Percentiles rank a stretch among this genome's conserved stretches.
These are phyloP conservation scores for Eilema griseolum DNA, from an alignment of 2,888 invertebrate species.

Conservation along the genomic window DNA sequence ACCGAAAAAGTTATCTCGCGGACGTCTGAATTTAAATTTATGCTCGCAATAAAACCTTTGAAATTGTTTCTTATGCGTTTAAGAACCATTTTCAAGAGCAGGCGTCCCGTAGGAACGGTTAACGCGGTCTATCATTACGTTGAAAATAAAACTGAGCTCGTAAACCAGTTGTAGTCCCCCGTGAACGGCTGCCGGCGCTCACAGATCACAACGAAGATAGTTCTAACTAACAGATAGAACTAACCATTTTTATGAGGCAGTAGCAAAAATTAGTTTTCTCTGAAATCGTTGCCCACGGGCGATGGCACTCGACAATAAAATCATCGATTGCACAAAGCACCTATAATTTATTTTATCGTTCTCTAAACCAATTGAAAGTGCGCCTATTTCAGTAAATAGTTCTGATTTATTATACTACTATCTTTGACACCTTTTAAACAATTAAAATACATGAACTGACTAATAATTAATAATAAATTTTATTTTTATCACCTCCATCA, in stretches of 20 bases:
- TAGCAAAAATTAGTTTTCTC: constrained; percentile 8
- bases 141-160: constrained; percentile 38
- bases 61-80: background rate
- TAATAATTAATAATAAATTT: background rate
- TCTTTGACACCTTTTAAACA: background rate
- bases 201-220: constrained; percentile 1
- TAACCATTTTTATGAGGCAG: constrained; percentile 15
- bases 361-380: background rate
- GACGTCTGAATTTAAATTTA: background rate
- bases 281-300: background rate
- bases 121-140: constrained; percentile 31
- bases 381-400: background rate
- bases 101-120: constrained; percentile 16
- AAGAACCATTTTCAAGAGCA: constrained; percentile 18
- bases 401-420: background rate
- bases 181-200: no score
- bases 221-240: constrained; percentile 15
- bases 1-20: background rate
- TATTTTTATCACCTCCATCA: background rate
- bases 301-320: background rate
- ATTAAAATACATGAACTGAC: background rate
- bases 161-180: constrained; percentile 25
- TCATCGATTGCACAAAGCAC: constrained; percentile 11
- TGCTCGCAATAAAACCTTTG: no score
- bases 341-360: background rate